These are phyloP conservation scores for Trileptium ribeirensis DNA, from an alignment of 2,888 invertebrate genomes.

Conservation along the genomic window DNA sequence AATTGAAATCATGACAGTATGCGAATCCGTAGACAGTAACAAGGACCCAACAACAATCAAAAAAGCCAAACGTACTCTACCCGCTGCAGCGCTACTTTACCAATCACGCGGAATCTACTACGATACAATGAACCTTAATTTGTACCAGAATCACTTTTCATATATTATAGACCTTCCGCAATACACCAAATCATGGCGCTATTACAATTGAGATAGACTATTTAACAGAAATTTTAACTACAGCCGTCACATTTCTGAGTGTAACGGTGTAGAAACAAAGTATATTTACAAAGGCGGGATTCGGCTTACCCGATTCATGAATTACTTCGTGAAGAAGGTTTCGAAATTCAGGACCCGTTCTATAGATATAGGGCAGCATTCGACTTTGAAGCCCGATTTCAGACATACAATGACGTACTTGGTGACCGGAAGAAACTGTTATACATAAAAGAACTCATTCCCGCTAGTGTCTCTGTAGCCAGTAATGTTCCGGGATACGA, in stretches of 20 bases:
- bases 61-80: too few species aligned
- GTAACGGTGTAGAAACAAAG: background rate
- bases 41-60: too few species aligned
- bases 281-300: constrained; percentile 3
- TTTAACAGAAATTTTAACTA: background rate
- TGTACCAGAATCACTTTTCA: background rate
- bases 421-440: background rate
- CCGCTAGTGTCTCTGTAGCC: background rate
- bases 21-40: too few species aligned
- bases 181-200: background rate
- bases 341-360: background rate
- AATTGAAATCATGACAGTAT: too few species aligned
- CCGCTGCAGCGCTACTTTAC: too few species aligned
- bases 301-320: background rate
- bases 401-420: background rate
- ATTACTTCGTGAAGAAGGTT: background rate
- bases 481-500: background rate
- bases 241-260: background rate
- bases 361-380: background rate
- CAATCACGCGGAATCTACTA: too few species aligned
- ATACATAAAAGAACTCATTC: background rate
- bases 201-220: background rate
- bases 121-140: too few species aligned
- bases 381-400: constrained; percentile 6
- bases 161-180: background rate